Conservation (phyloP, 2,888 invertebrate genomes). For the Drosophila greeni region DNA sequence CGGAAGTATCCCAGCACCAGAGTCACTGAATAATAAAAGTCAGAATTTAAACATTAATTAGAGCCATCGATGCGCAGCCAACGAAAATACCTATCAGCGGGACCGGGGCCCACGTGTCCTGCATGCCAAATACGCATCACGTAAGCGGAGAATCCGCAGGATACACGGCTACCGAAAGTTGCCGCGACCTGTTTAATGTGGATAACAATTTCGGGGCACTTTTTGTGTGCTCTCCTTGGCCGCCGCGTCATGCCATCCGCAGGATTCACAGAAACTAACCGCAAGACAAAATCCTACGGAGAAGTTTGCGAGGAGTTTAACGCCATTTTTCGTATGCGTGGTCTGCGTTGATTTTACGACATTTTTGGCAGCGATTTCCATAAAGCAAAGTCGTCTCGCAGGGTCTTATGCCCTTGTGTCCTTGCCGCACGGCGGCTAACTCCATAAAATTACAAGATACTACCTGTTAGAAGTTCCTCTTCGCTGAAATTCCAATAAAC, state of each 20-base stretch:
- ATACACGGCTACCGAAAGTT: conserved; percentile 46
- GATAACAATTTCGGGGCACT: conserved; percentile 38
- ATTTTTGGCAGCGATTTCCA: conserved; percentile 49
- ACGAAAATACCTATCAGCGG: conserved; percentile 32
- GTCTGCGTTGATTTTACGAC: conserved; percentile 71
- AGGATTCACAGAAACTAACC: conserved; percentile 51
- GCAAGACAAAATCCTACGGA: conserved; percentile 50
- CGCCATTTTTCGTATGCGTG: conserved; percentile 58
- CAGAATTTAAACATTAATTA: conserved; percentile 75
- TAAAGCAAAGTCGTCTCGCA: conserved; percentile 40
- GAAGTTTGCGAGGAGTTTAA: conserved; percentile 63
- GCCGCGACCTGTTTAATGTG: conserved; percentile 50
- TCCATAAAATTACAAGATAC: conserved; percentile 69
- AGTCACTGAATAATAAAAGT: conserved; percentile 57
- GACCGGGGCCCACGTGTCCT: conserved; percentile 44
- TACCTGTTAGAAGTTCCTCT: conserved; percentile 59
- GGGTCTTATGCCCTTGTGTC: conserved; percentile 53
- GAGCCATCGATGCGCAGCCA: conserved; percentile 65
- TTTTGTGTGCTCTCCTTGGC: conserved; percentile 27
- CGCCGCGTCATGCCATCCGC: conserved; percentile 29
- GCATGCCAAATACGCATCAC: conserved; percentile 67
- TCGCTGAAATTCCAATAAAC: conserved; percentile 65
- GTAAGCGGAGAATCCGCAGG: conserved; percentile 50
- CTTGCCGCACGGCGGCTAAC: conserved; percentile 36
- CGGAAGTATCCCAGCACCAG: conserved; percentile 6